Evolutionary conservation across 35 echinoderm and acorn worm species (phyloP).

Genomic region (Ptychodera flava): DNA sequence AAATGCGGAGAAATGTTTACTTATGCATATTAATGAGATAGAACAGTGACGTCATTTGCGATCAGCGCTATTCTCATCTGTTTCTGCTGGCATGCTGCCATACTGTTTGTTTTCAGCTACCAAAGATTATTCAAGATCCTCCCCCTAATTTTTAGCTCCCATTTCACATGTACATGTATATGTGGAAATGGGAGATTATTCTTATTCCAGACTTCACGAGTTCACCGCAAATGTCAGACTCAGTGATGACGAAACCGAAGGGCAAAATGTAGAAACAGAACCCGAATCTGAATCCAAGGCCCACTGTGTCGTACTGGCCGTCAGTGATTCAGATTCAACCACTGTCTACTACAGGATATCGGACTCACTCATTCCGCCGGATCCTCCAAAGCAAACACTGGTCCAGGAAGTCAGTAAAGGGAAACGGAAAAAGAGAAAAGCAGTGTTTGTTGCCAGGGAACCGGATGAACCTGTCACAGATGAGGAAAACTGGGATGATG

Average conservation of each 20-base stretch:
- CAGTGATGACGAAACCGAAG: background rate
- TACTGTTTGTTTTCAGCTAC: too few relatives aligned
- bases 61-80: too few relatives aligned
- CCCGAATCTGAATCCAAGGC: background rate
- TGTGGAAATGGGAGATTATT: too few relatives aligned
- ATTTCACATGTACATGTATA: too few relatives aligned
- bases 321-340: conserved; percentile 70
- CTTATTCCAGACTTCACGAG: conserved; percentile 45
- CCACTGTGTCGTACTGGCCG: conserved; percentile 45
- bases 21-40: too few relatives aligned
- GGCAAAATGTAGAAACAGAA: background rate
- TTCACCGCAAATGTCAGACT: conserved; percentile 26
- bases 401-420: background rate
- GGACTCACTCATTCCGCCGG: conserved; percentile 53
- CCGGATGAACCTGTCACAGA: background rate
- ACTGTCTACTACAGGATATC: conserved; percentile 77
- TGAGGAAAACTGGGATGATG: background rate
- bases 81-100: too few relatives aligned
- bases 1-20: too few relatives aligned
- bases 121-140: too few relatives aligned
- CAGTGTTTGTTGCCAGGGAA: background rate
- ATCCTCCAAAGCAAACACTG: conserved; percentile 1
- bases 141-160: too few relatives aligned
- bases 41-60: too few relatives aligned
- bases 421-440: background rate